These are phyloP conservation scores for Neoascia interrupta DNA, from an alignment of 2,888 invertebrate species.

Conservation along the genomic window DNA sequence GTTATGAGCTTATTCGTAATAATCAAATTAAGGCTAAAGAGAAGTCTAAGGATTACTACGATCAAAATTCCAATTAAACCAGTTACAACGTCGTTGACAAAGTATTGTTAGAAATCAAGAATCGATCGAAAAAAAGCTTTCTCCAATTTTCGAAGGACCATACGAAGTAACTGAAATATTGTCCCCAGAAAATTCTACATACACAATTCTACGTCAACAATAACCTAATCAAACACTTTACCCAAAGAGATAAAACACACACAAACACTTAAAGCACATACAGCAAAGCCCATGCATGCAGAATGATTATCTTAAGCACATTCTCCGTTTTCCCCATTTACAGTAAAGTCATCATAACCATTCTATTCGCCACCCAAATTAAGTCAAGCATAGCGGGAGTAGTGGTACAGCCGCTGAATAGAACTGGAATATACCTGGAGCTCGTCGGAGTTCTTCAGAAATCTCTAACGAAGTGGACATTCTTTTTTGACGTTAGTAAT, in stretches of 20 bases:
- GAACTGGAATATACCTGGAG: neutral
- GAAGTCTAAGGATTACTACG: neutral
- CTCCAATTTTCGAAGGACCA: constrained; percentile 9
- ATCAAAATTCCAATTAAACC: neutral
- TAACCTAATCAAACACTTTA: neutral
- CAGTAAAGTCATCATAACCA: neutral
- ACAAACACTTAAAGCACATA: neutral
- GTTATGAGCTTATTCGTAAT: neutral
- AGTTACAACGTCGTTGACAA: neutral
- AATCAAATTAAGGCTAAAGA: neutral
- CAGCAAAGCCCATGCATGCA: neutral
- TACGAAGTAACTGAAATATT: neutral
- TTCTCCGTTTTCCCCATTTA: neutral
- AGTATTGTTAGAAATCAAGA: too few species aligned
- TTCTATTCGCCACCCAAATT: neutral
- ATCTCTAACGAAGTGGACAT: too few species aligned
- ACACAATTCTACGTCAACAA: neutral
- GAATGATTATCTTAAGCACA: neutral
- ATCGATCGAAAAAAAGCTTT: too few species aligned
- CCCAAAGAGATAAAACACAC: neutral
- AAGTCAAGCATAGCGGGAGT: neutral
- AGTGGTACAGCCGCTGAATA: neutral
- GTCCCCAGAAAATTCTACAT: neutral
- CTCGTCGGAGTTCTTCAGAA: too few species aligned
- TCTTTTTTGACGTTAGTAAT: too few species aligned